phyloP scores from a whole-genome alignment of 2,797 vertebrate species.

The Enteromius trimaculatus region DNA sequence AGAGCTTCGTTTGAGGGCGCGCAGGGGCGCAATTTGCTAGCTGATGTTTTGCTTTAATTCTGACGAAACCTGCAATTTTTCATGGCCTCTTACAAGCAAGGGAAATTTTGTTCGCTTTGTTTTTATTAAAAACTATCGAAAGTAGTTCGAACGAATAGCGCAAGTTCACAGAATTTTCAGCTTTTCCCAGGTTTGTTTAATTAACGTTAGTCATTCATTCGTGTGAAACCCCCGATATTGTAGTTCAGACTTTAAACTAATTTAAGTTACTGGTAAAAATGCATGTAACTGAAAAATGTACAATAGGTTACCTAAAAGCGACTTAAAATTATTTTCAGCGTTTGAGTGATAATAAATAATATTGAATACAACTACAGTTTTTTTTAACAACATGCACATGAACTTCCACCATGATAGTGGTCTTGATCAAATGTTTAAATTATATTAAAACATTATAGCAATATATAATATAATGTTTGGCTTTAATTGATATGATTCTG shows the following conservation, averaged over 20 bases:
- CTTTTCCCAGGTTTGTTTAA: background rate
- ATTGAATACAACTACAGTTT: background rate
- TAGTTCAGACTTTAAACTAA: background rate
- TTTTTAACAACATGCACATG: background rate
- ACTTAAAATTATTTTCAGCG: background rate
- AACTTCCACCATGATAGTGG: background rate
- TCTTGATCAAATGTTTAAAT: background rate
- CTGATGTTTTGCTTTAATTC: conserved; percentile 42
- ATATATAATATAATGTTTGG: background rate
- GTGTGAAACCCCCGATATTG: background rate
- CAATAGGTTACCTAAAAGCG: background rate
- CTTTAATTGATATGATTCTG: background rate
- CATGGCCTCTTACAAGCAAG: background rate
- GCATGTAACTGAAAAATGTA: no score
- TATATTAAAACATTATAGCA: background rate
- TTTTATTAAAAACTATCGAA: background rate
- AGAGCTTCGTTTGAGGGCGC: conserved; percentile 7
- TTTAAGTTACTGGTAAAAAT: background rate
- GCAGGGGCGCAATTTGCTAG: conserved; percentile 40
- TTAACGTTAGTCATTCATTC: background rate
- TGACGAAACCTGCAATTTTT: conserved; percentile 29
- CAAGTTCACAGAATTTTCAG: background rate
- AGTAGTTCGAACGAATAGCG: background rate
- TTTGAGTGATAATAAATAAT: background rate
- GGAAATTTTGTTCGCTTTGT: background rate